These are phyloP conservation scores for Craniophora ligustri DNA, from an alignment of 2,888 invertebrate genomes.

Conservation along the genomic window DNA sequence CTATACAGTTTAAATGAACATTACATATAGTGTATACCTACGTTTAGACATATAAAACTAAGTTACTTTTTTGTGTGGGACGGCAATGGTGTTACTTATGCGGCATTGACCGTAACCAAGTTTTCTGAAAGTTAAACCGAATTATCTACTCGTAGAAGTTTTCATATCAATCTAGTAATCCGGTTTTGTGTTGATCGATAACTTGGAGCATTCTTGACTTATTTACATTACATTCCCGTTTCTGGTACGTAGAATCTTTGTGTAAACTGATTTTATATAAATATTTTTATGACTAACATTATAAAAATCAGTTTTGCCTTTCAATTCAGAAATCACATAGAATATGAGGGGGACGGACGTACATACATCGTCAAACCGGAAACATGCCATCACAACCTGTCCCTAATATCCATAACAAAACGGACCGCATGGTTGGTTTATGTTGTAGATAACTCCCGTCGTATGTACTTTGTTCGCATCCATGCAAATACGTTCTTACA, in stretches of 20 bases:
- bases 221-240: conserved; percentile 16
- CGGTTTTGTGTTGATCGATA: conserved; percentile 16
- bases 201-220: conserved; percentile 21
- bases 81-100: conserved; percentile 24
- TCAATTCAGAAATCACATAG: conserved; percentile 9
- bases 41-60: conserved; percentile 20
- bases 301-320: neutral
- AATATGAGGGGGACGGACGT: conserved; percentile 3
- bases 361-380: conserved; percentile 22
- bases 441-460: conserved; percentile 9
- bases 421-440: conserved; percentile 10
- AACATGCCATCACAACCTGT: conserved; percentile 19
- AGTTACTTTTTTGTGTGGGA: conserved; percentile 5
- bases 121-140: too few relatives aligned
- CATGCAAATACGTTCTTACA: neutral
- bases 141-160: too few relatives aligned
- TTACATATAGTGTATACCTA: conserved; percentile 6
- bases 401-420: conserved; percentile 30
- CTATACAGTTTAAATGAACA: conserved; percentile 28
- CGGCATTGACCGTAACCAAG: conserved; percentile 13
- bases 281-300: too few relatives aligned
- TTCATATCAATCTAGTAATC: conserved; percentile 34
- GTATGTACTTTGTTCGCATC: conserved; percentile 2
- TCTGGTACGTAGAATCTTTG: too few relatives aligned
- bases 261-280: too few relatives aligned